Evolutionary conservation across 2,888 invertebrate species (phyloP).

Genomic region (Sarcophaga rosellei): DNA sequence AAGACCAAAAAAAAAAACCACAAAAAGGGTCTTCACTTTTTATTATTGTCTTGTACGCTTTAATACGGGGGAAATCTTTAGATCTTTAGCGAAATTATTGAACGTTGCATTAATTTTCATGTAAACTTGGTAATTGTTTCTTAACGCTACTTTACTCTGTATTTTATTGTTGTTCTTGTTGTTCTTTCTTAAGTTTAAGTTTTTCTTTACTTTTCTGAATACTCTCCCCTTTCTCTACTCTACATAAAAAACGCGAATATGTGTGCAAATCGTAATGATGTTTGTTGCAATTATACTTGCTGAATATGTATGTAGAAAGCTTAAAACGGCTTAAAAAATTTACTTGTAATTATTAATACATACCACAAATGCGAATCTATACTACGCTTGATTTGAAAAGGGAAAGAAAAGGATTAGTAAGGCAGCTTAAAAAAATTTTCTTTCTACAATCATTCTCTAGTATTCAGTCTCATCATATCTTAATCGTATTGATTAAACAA

Average conservation of each 20-base stretch:
- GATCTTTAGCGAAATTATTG: slow-evolving; percentile 69
- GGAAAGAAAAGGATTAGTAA: background rate
- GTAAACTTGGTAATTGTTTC: slow-evolving; percentile 70
- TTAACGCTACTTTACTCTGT: slow-evolving; percentile 70
- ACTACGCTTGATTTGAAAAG: background rate
- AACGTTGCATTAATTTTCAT: slow-evolving; percentile 69
- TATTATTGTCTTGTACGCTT: slow-evolving; percentile 59
- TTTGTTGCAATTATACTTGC: slow-evolving; percentile 28
- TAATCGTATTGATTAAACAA: too few relatives aligned
- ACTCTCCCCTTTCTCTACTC: background rate
- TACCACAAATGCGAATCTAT: background rate
- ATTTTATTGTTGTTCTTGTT: background rate
- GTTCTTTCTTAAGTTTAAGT: background rate
- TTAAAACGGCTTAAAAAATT: slow-evolving; percentile 35
- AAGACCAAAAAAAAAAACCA: slow-evolving; percentile 1
- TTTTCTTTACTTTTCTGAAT: background rate
- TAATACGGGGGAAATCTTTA: slow-evolving; percentile 62
- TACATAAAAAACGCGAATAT: background rate
- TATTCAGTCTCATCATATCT: too few relatives aligned
- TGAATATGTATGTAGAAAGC: slow-evolving; percentile 6
- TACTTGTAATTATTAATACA: slow-evolving; percentile 8
- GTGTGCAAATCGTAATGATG: slow-evolving; percentile 26
- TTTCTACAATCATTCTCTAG: too few relatives aligned
- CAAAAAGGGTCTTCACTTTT: slow-evolving; percentile 39
- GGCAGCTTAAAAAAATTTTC: too few relatives aligned